Conservation (phyloP, 2,888 invertebrate genomes). For the Celastrina argiolus region DNA sequence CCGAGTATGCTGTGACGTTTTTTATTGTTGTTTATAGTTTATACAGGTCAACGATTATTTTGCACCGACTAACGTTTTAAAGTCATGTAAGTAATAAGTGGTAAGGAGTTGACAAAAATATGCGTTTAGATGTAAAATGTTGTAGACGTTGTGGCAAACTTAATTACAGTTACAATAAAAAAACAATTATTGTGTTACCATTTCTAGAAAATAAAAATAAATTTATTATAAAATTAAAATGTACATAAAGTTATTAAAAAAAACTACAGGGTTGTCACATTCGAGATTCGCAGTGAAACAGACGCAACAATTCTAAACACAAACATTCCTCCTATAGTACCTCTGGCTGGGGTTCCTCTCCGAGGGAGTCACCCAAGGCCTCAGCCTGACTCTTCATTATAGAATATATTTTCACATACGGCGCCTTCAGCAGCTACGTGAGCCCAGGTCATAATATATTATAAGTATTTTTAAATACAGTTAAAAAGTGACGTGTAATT, state of each 20-base stretch:
- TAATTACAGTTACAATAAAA: neutral
- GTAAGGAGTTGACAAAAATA: neutral
- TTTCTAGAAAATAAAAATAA: neutral
- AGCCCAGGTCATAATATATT: slow-evolving; percentile 36
- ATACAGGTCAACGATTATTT: slow-evolving; percentile 8
- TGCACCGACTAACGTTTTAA: neutral
- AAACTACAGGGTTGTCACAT: slow-evolving; percentile 13
- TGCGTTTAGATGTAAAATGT: neutral
- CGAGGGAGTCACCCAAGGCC: slow-evolving; percentile 74
- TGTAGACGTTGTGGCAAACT: neutral
- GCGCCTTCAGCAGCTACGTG: slow-evolving; percentile 94
- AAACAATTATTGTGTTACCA: neutral
- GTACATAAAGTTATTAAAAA: neutral
- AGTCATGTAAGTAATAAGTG: neutral
- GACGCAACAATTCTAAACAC: slow-evolving; percentile 18
- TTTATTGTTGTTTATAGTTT: neutral
- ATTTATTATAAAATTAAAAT: neutral
- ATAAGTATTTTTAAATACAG: slow-evolving; percentile 24
- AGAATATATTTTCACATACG: slow-evolving; percentile 97
- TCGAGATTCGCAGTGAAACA: neutral
- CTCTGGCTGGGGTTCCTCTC: slow-evolving; percentile 73
- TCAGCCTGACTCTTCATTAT: slow-evolving; percentile 95
- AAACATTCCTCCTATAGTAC: slow-evolving; percentile 42
- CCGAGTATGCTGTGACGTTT: neutral
- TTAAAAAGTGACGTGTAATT: neutral